Evolutionary conservation across 92 coral and sea anemone genomes (phyloP), one percentile per base, ranked within the genome.

Genomic region (Porites divaricata): DNA sequence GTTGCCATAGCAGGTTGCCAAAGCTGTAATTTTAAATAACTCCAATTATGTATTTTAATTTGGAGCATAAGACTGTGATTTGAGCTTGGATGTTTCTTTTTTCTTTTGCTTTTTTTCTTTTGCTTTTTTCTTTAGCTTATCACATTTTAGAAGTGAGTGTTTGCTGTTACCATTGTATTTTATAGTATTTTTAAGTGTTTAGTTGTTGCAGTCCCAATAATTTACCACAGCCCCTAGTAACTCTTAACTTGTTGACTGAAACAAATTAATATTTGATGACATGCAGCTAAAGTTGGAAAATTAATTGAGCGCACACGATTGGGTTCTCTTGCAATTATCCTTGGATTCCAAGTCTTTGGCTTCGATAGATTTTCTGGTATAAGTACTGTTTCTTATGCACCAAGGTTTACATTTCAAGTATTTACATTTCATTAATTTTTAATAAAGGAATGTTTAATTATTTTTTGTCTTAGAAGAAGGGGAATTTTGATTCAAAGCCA

Each of bases 181-280:
- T 35, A 35, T 52, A 62, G 26, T 14, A 52, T 73, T 73, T 56
- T n/a, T 28, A 54, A 11, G 12, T 74, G 78, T 52, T 74, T 23
- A 53, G 20, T 53, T 74, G 23, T 58, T 54, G 9, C 21, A 4
- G 15, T 14, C 63, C 9, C 9, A 8, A 50, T 63, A 51, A 51
- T 79, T 79, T 53, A 66, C 63, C 83, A 79, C 41, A 15, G 25
- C 83, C 22, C 74, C 2, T 66, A 51, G 71, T 65, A 65, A 66
- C 74, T 15, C 75, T 13, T 20, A 16, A 80, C 35, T 28, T 23
- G 13, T 58, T 68, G 85, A 69, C 35, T 21, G 41, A 69, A 68
- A 53, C 58, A 68, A 58, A 80, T 80, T 56, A 80, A 80, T 80
- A 54, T 80, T 80, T 80, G 15, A 80, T 80, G 52, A 69, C 45